Conservation (phyloP, 2,113 vertebrate species). For the Drymodes brunneopygia region DNA sequence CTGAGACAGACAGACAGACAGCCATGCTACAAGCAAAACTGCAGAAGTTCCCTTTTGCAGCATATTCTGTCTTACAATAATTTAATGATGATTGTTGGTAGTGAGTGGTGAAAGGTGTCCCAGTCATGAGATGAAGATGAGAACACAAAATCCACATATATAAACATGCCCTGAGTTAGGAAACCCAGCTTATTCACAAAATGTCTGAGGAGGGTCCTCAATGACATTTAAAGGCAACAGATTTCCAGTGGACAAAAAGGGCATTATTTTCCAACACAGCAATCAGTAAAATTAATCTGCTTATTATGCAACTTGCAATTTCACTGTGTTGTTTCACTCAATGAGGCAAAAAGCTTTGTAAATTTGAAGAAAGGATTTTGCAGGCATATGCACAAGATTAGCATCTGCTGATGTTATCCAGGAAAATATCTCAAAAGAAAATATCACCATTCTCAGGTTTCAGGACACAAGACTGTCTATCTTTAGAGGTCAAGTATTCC, state of each 20-base stretch:
- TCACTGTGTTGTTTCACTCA: not conserved
- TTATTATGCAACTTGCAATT: not conserved
- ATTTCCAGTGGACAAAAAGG: not conserved
- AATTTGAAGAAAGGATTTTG: constrained; percentile 44
- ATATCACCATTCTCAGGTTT: not conserved
- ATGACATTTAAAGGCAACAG: not conserved
- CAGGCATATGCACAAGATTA: not conserved
- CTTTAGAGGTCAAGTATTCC: not conserved
- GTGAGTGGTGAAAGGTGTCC: not conserved
- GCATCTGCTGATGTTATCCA: not conserved
- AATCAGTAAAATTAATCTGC: constrained; percentile 4
- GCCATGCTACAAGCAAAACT: not conserved
- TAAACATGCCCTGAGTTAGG: not conserved
- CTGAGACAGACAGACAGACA: not conserved
- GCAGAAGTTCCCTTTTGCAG: not conserved
- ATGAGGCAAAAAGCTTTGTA: constrained; percentile 2
- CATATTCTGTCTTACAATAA: not conserved
- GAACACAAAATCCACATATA: not conserved
- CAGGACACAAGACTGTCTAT: not conserved
- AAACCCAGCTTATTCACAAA: not conserved
- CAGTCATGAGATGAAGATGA: not conserved
- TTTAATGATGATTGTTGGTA: not conserved
- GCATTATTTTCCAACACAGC: not conserved
- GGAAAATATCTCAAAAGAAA: not conserved
- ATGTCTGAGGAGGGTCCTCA: not conserved